phyloP scores from a whole-genome alignment of 2,888 invertebrate species.

The Empis stercorea region DNA sequence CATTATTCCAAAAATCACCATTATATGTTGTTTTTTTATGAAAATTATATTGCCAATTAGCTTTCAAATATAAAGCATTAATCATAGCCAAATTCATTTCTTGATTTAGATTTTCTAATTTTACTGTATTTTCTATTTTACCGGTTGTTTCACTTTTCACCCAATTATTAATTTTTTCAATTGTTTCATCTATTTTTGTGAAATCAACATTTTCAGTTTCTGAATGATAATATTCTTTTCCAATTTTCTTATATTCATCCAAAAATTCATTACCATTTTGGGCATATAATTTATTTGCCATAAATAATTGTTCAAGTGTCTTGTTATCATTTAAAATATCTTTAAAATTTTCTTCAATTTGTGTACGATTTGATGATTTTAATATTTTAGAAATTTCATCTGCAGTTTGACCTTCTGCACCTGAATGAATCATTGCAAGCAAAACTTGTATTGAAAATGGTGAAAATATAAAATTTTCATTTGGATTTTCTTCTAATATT shows the following conservation, averaged over 20 bases:
- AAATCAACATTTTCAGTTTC: constrained; percentile 50
- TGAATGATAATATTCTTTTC: constrained; percentile 47
- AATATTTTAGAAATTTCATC: constrained; percentile 42
- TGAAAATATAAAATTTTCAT: constrained; percentile 51
- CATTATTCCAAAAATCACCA: constrained; percentile 48
- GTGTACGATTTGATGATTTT: constrained; percentile 18
- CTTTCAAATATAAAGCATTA: constrained; percentile 74
- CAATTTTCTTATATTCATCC: constrained; percentile 40
- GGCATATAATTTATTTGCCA: constrained; percentile 58
- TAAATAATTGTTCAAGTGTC: constrained; percentile 23
- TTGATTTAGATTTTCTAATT: constrained; percentile 39
- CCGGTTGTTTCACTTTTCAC: constrained; percentile 60
- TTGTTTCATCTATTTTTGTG: constrained; percentile 33
- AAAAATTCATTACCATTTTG: constrained; percentile 42
- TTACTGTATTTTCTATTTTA: constrained; percentile 62
- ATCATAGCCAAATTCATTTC: constrained; percentile 54
- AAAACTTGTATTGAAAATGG: constrained; percentile 58
- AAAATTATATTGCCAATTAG: constrained; percentile 58
- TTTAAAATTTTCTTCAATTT: constrained; percentile 6
- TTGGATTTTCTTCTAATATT: constrained; percentile 39
- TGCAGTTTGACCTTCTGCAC: constrained; percentile 45
- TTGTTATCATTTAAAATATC: constrained; percentile 7
- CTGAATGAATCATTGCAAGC: constrained; percentile 53
- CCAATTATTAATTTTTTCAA: constrained; percentile 59
- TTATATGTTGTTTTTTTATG: constrained; percentile 40